A percentile compares a stretch with the other conserved stretches of the same genome.
phyloP scores from a whole-genome alignment of 2,888 invertebrate genomes.

The Amphimallon solstitiale region DNA sequence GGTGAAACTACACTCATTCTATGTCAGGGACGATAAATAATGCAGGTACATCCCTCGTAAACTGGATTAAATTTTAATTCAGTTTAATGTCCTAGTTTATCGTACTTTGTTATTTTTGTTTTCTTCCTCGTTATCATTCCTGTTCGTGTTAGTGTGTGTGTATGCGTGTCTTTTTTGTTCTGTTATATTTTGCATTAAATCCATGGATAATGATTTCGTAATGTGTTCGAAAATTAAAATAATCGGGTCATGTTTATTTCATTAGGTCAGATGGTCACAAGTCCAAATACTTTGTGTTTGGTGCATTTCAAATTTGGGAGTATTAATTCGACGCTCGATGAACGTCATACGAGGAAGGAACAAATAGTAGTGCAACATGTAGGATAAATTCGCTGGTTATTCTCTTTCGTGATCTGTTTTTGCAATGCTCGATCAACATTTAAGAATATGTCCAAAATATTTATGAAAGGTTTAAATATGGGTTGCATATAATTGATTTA shows the following conservation, averaged over 20 bases:
- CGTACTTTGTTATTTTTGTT: neutral
- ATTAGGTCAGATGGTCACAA: conserved; percentile 52
- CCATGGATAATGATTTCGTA: conserved; percentile 9
- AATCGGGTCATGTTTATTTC: conserved; percentile 42
- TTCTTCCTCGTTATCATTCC: neutral
- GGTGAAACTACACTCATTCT: neutral
- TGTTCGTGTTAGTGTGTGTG: no score
- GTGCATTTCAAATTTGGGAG: neutral
- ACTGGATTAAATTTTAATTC: neutral
- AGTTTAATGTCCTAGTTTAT: conserved; percentile 6
- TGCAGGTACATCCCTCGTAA: conserved; percentile 1
- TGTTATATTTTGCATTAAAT: conserved; percentile 8
- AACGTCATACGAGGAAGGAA: no score
- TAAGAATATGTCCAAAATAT: no score
- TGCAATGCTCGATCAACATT: no score
- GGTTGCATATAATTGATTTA: no score
- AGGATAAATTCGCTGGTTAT: no score
- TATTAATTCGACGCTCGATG: no score
- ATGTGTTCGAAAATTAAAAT: conserved; percentile 28
- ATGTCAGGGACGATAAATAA: conserved; percentile 17
- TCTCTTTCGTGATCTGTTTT: no score
- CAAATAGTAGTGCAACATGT: no score
- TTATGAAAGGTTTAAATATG: no score
- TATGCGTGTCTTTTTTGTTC: neutral
- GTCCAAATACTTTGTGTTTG: conserved; percentile 41